phyloP scores from a whole-genome alignment of 2,888 invertebrate genomes.

The Dicycla oo region DNA sequence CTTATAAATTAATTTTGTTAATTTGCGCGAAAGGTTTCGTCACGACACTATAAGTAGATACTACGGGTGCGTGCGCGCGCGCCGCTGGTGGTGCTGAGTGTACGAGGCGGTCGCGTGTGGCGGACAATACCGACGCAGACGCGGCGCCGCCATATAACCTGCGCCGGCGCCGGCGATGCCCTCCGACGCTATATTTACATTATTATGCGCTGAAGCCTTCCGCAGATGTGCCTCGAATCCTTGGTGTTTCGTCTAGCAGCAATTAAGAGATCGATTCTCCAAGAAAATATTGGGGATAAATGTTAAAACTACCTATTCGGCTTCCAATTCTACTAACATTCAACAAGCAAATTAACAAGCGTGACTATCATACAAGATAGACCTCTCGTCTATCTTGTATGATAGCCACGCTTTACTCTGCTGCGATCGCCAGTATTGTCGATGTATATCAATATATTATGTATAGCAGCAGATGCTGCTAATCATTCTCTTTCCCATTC shows the following conservation, averaged over 20 bases:
- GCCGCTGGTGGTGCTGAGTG: constrained; percentile 28
- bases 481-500: neutral
- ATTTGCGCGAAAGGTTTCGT: constrained; percentile 14
- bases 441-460: neutral
- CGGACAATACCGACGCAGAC: constrained; percentile 22
- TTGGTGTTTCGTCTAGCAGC: constrained; percentile 13
- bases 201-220: constrained; percentile 29
- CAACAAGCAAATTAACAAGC: too few relatives aligned
- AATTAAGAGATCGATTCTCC: neutral
- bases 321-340: neutral
- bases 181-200: constrained; percentile 33
- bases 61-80: constrained; percentile 40
- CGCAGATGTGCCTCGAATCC: neutral
- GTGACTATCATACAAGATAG: too few relatives aligned
- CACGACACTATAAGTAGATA: neutral
- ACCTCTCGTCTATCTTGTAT: neutral
- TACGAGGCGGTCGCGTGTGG: constrained; percentile 32
- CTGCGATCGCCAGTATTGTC: neutral
- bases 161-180: constrained; percentile 30
- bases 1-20: neutral
- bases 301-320: neutral
- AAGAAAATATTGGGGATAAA: constrained; percentile 6
- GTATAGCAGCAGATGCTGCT: too few relatives aligned
- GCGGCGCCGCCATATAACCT: constrained; percentile 28
- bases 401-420: neutral